These are phyloP conservation scores for Helleia helle DNA, from an alignment of 2,888 invertebrate species.

Conservation along the genomic window DNA sequence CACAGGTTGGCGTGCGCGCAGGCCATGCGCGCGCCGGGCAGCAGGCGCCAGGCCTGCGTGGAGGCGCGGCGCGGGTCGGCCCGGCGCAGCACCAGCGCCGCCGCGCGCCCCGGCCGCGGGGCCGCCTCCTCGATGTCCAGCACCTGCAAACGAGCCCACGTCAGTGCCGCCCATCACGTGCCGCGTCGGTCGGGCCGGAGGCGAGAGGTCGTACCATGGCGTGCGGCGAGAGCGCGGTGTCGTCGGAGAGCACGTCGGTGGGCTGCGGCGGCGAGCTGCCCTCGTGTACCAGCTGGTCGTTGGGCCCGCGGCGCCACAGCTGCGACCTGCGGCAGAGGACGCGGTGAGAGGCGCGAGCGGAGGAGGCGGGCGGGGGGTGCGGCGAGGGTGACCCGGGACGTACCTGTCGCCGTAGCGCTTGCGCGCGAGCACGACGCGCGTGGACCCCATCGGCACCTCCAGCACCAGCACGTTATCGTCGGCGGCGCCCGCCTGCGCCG, in stretches of 20 bases:
- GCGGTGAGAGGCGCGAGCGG: too few relatives aligned
- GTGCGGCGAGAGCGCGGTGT: slow-evolving; percentile 48
- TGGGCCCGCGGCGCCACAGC: slow-evolving; percentile 94
- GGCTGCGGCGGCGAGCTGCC: slow-evolving; percentile 83
- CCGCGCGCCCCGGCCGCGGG: slow-evolving; percentile 82
- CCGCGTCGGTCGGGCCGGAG: too few relatives aligned
- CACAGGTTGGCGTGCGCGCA: slow-evolving; percentile 92
- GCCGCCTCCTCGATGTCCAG: slow-evolving; percentile 92
- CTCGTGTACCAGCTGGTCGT: slow-evolving; percentile 94
- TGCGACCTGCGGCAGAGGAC: slow-evolving; percentile 81
- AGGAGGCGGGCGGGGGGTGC: background rate
- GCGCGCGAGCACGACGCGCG: slow-evolving; percentile 79
- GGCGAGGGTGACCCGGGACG: background rate
- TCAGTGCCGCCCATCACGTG: too few relatives aligned
- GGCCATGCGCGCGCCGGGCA: slow-evolving; percentile 86
- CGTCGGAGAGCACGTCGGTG: slow-evolving; percentile 46
- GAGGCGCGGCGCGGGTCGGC: slow-evolving; percentile 87
- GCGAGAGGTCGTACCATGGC: slow-evolving; percentile 43
- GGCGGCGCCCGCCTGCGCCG: slow-evolving; percentile 20
- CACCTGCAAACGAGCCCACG: slow-evolving; percentile 76
- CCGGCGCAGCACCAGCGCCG: slow-evolving; percentile 85
- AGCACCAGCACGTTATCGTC: slow-evolving; percentile 84
- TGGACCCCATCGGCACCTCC: slow-evolving; percentile 79
- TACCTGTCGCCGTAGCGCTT: slow-evolving; percentile 75
- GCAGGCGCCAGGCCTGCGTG: slow-evolving; percentile 95